Base-by-base conservation (phyloP, 2,113 vertebrate genomes). In the Rana temporaria region DNA sequence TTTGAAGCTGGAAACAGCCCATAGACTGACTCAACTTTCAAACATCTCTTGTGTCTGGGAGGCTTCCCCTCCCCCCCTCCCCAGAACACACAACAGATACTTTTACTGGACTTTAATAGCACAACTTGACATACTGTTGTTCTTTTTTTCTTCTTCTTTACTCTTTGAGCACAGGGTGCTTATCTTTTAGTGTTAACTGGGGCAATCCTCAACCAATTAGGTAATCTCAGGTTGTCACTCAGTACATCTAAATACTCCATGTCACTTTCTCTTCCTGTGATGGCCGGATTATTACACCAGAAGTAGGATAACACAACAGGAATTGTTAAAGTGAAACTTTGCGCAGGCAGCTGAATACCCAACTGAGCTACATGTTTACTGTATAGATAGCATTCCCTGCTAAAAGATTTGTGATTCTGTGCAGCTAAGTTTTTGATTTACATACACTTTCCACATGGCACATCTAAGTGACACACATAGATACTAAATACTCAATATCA, bases 1-100 rank as follows among this genome's bases (percentile, higher is more conserved):
- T 80, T 70, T 70, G 55, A 80, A 70, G 55, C 34, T 80, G 78
- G 70, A 52, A 80, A 48, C 66, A 70, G 48, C 34, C 1, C 16
- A 38, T 59, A 70, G 52, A 80, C 48, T 80, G 78, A 80, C 67
- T 69, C 56, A 68, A 69, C 66, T 69, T 80, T 80, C 42, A 65
- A 80, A 80, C 67, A 70, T 70, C 20, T 62, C 32, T 12, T 57
- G 34, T 70, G 78, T 67, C 78, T 80, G n/a, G 72, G 66, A 70
- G 78, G 78, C 78, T 52, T 42, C 56, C 55, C 7, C 48, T 70
- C 32, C 24, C 55, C 34, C 30, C 53, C 15, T 56, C 53, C 53
- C 48, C 78, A 59, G 53, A 42, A 69, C 78, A 34, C 64, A 56
- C 16, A n/a, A 52, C 76, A 79, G 32, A 79, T 68, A 68, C 77